Base-by-base conservation (phyloP, 2,888 invertebrate genomes). In the Nineta flava region DNA sequence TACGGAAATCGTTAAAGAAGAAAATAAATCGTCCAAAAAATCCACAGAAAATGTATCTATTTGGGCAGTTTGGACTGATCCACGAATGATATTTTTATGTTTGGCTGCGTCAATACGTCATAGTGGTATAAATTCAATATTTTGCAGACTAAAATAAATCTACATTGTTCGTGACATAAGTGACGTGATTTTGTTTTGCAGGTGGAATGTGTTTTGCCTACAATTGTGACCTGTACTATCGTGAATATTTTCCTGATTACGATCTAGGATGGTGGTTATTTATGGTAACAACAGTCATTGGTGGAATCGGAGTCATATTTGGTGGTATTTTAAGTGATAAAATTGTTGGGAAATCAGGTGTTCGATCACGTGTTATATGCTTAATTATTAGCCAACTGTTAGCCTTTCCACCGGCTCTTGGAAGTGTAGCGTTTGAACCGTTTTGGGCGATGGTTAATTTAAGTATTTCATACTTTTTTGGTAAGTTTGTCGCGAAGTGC, bases 211-310 rank as follows among this genome's bases (percentile, higher is more conserved):
- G 84, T 53, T 91, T 91, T 67, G 90, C 90, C 0, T 91, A 91
- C 72, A 91, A 91, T 65, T 88, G 90, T 6, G 90, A 91, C 63
- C 72, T 90, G 47, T 91, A 88, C 69, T 91, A 88, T 66, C 80
- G 87, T 53, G 81, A 79, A 51, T 90, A 90, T 67, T 91, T 87
- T 69, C 91, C 91, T 0, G 87, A 88, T 59, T 84, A 86, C 58
- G 88, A 90, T 69, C 76, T 90, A 12, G 87, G 90, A 58, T 88
- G 88, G 85, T 88, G 87, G 87, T 66, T 91, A 58, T 90, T 90
- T 63, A 84, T 81, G 1, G 88, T 90, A 34, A 90, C 90, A 15
- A 90, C 91, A 55, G 82, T 85, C 43, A 83, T 91, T 59, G 91
- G 87, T 5, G 79, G 81, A 49, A 66, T 82, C n/a, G 87, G 87